Percentiles rank a stretch among this genome's conserved stretches.
Evolutionary conservation across 2,797 vertebrate species (phyloP).

Genomic region (Danionella dracula): DNA sequence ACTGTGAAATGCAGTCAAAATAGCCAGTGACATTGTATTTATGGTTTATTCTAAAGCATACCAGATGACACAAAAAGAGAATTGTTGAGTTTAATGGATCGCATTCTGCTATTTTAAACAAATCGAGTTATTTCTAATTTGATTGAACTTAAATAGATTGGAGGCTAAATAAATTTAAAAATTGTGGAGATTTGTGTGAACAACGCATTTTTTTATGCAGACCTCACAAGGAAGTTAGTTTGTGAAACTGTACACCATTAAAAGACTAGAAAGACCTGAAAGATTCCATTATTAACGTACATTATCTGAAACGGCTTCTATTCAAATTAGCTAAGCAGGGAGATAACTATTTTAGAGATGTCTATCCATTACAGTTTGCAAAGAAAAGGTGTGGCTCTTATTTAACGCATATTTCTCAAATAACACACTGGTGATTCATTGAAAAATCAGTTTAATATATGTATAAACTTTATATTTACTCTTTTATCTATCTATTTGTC

Average conservation of each 20-base stretch:
- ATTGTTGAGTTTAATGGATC: too few species aligned
- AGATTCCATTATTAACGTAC: not conserved
- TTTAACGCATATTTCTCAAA: not conserved
- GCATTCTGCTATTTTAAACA: too few species aligned
- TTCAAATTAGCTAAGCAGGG: not conserved
- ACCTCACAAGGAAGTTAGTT: not conserved
- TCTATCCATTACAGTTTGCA: not conserved
- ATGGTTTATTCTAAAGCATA: too few species aligned
- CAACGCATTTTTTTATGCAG: too few species aligned
- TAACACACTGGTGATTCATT: not conserved
- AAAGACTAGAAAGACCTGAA: not conserved
- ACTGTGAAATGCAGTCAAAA: not conserved
- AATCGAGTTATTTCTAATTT: too few species aligned
- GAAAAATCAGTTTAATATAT: too few species aligned
- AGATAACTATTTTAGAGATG: not conserved
- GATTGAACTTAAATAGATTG: too few species aligned
- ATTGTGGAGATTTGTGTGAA: too few species aligned
- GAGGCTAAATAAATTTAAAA: too few species aligned
- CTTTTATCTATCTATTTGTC: too few species aligned
- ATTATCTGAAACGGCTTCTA: not conserved
- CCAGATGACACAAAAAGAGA: too few species aligned
- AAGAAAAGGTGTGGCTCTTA: not conserved
- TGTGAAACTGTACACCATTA: not conserved
- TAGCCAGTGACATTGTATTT: not conserved
- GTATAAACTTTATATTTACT: too few species aligned